A percentile compares a stretch with the other conserved stretches of the same genome.
Conservation (phyloP, 1,140 invertebrate genomes). For the Aphaenogaster rudis region DNA sequence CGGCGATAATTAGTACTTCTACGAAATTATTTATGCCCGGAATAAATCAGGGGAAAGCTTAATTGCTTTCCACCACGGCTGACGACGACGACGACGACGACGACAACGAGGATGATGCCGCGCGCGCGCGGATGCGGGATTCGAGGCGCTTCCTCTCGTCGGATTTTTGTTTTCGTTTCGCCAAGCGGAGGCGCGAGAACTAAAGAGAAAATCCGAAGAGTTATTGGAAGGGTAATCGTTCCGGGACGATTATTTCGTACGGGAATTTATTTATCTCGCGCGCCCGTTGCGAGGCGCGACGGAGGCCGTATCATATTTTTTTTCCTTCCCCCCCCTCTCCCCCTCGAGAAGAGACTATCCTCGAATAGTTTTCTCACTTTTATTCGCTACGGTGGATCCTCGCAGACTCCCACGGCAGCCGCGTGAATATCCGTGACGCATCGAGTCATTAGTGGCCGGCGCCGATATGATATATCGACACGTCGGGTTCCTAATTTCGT, state of each 20-base stretch:
- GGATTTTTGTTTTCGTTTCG: constrained; percentile 48
- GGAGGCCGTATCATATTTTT: constrained; percentile 36
- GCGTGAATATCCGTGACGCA: constrained; percentile 62
- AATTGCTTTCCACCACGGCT: constrained; percentile 81
- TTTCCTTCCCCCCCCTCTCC: too few relatives aligned
- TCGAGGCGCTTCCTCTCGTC: constrained; percentile 39
- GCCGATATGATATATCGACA: constrained; percentile 64
- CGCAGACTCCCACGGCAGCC: constrained; percentile 56
- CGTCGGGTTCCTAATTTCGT: constrained; percentile 59
- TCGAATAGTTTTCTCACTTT: constrained; percentile 61
- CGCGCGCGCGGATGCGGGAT: not conserved
- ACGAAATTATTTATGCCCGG: constrained; percentile 84
- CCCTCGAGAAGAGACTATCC: not conserved
- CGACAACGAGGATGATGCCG: constrained; percentile 15
- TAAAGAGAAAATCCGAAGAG: constrained; percentile 54
- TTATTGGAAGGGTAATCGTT: constrained; percentile 53
- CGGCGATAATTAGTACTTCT: constrained; percentile 85
- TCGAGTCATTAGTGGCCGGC: constrained; percentile 61
- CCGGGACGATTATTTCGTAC: constrained; percentile 39
- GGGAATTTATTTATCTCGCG: constrained; percentile 49
- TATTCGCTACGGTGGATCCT: constrained; percentile 59
- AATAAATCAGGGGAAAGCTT: constrained; percentile 85
- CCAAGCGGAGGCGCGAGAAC: constrained; percentile 26
- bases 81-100: constrained; percentile 26
- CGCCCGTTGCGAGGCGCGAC: constrained; percentile 41